A percentile compares a stretch with the other conserved stretches of the same genome.
Conservation (phyloP, 2,888 invertebrate genomes). For the Germaria angustata region DNA sequence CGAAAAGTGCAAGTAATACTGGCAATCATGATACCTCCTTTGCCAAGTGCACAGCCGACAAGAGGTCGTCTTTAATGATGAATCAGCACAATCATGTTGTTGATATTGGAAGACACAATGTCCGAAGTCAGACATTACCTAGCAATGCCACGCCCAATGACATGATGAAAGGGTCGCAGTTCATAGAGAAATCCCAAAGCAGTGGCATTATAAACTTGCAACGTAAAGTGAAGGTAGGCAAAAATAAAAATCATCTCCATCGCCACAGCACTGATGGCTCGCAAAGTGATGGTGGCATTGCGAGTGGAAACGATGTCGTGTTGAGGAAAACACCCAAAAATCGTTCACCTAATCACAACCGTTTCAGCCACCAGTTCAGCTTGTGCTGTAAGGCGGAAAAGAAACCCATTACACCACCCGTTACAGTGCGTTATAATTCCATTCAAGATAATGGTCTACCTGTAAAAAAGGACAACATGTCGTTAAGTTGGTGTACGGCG, state of each 20-base stretch:
- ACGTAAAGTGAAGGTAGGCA: conserved; percentile 74
- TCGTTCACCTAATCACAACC: conserved; percentile 77
- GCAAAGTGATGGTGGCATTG: conserved; percentile 73
- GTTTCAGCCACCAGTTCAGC: conserved; percentile 79
- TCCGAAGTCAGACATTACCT: conserved; percentile 74
- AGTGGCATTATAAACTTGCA: conserved; percentile 75
- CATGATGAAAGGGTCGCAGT: conserved; percentile 37
- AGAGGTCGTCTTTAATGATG: conserved; percentile 52
- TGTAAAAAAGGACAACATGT: conserved; percentile 73
- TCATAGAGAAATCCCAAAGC: conserved; percentile 72
- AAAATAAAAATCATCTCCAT: conserved; percentile 72
- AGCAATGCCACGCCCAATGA: conserved; percentile 58
- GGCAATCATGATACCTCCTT: conserved; percentile 75
- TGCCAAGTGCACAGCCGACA: conserved; percentile 75
- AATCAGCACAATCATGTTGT: conserved; percentile 67
- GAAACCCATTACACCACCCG: conserved; percentile 77
- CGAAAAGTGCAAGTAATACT: conserved; percentile 10
- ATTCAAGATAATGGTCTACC: conserved; percentile 72
- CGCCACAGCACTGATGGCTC: conserved; percentile 75
- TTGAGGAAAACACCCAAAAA: conserved; percentile 74
- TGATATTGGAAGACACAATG: conserved; percentile 59
- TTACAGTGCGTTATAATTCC: conserved; percentile 79
- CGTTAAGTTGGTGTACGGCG: conserved; percentile 73
- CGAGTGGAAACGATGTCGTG: conserved; percentile 67
- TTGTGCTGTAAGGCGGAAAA: conserved; percentile 79